These are phyloP conservation scores for Rhinella marina DNA, from an alignment of 2,797 vertebrate species.

Conservation along the genomic window DNA sequence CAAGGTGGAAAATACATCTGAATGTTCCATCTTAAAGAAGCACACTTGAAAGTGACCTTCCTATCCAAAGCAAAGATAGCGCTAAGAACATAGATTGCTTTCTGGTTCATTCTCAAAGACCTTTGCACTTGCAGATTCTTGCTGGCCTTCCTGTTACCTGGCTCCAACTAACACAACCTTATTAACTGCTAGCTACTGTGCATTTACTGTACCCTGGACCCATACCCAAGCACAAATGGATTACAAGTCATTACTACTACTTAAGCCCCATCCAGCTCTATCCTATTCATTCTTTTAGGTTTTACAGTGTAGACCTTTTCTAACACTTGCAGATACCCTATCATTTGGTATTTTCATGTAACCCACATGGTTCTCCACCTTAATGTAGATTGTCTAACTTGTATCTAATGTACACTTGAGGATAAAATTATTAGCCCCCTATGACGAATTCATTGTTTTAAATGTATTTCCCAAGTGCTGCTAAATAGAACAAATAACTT, in stretches of 20 bases:
- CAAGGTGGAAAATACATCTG: slow-evolving; percentile 54
- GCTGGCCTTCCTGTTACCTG: slow-evolving; percentile 23
- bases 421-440: too few species aligned
- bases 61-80: slow-evolving; percentile 37
- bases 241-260: background rate
- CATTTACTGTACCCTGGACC: slow-evolving; percentile 15
- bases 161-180: background rate
- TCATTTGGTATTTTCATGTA: too few species aligned
- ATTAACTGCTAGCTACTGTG: background rate
- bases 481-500: too few species aligned
- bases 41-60: slow-evolving; percentile 45
- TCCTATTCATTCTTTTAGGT: background rate
- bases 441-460: too few species aligned
- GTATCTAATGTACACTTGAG: too few species aligned
- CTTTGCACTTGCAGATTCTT: background rate
- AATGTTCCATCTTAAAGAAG: slow-evolving; percentile 46
- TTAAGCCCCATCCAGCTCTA: background rate
- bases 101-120: slow-evolving; percentile 19
- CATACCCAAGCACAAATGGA: background rate
- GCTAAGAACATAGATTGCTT: slow-evolving; percentile 5
- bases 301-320: background rate
- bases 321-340: background rate
- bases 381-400: too few species aligned
- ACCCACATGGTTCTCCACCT: too few species aligned
- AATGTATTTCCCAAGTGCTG: too few species aligned